Conservation (phyloP, 1,140 invertebrate genomes). For the Papilio glaucus region DNA sequence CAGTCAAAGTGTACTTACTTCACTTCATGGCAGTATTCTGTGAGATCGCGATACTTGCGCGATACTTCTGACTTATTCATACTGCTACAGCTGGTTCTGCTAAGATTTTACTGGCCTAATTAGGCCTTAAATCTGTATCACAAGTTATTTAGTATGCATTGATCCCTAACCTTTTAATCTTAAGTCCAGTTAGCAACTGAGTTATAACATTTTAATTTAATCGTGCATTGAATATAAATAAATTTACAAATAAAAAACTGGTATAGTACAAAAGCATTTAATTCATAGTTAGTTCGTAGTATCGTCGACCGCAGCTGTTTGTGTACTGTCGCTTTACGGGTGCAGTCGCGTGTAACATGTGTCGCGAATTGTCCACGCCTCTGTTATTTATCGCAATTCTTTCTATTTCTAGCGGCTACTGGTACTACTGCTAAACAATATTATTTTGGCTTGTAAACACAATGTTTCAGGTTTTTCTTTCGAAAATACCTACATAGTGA, state of each 20-base stretch:
- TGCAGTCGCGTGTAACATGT: slow-evolving; percentile 46
- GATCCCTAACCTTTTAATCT: no score
- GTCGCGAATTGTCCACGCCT: slow-evolving; percentile 48
- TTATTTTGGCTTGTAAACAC: slow-evolving; percentile 1
- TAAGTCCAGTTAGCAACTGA: no score
- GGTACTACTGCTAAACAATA: slow-evolving; percentile 27
- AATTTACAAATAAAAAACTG: background rate
- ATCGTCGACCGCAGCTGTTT: slow-evolving; percentile 10
- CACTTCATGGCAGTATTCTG: no score
- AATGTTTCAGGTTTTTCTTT: background rate
- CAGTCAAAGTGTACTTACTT: no score
- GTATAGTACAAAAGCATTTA: slow-evolving; percentile 23
- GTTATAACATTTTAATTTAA: no score
- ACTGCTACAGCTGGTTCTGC: no score
- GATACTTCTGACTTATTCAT: no score
- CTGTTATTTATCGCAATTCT: slow-evolving; percentile 48
- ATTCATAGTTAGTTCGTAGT: slow-evolving; percentile 37
- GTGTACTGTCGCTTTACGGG: slow-evolving; percentile 20
- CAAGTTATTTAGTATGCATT: no score
- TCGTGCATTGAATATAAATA: no score
- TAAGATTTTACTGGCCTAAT: no score
- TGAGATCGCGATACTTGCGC: no score
- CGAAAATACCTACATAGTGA: background rate
- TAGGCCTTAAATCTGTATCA: no score
- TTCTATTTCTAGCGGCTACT: slow-evolving; percentile 43